phyloP scores from a whole-genome alignment of 2,797 vertebrate species.

The Columba guinea region DNA sequence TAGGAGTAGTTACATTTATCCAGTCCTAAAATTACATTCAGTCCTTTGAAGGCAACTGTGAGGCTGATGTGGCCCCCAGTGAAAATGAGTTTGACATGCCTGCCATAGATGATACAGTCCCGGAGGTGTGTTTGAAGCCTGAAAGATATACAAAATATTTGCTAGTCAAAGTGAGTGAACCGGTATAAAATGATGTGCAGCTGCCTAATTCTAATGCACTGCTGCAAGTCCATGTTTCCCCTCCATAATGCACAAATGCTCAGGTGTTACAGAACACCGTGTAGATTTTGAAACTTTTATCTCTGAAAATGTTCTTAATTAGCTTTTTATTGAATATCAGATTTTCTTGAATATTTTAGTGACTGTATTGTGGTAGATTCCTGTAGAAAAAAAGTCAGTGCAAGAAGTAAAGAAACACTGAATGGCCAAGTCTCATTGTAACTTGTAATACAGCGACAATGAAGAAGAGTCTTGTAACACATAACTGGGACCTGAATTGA shows the following conservation, averaged over 20 bases:
- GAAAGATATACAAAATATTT: background rate
- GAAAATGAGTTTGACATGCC: too few relatives aligned
- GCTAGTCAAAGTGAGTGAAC: background rate
- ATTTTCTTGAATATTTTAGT: background rate
- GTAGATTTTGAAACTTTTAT: background rate
- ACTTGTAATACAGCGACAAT: accelerated
- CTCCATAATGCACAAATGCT: background rate
- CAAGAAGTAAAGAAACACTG: background rate
- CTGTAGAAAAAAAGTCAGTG: background rate
- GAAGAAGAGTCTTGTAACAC: background rate
- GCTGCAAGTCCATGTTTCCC: background rate
- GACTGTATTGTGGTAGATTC: background rate
- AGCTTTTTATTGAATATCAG: background rate
- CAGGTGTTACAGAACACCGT: background rate
- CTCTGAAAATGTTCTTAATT: background rate
- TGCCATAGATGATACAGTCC: background rate
- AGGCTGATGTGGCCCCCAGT: too few relatives aligned
- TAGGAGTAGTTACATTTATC: too few relatives aligned
- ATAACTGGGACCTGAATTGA: background rate
- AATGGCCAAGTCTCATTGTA: background rate
- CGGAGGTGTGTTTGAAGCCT: background rate
- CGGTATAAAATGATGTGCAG: background rate
- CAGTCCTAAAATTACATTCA: too few relatives aligned
- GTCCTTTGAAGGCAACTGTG: too few relatives aligned
- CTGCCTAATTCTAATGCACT: background rate